Conservation (phyloP, 2,113 vertebrate species). For the Lichenostomus cassidix region DNA sequence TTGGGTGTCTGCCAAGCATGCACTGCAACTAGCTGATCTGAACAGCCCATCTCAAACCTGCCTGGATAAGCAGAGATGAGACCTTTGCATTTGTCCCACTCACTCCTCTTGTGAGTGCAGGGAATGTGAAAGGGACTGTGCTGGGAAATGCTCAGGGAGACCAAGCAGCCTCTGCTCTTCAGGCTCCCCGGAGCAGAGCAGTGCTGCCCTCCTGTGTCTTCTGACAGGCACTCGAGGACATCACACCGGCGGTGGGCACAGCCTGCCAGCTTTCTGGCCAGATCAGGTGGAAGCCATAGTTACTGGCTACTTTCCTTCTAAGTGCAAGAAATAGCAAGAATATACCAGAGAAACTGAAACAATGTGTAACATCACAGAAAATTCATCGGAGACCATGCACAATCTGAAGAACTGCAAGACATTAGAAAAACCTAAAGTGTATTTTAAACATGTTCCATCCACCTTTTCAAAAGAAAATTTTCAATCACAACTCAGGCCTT, state of each 20-base stretch:
- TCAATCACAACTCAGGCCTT: not conserved
- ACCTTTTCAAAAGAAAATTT: not conserved
- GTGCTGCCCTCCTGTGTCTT: slow-evolving; percentile 12
- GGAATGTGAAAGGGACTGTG: not conserved
- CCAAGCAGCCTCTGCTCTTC: not conserved
- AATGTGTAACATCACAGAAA: not conserved
- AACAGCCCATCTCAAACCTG: not conserved
- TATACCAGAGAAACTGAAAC: not conserved
- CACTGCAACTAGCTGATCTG: not conserved
- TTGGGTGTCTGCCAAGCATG: rapidly evolving
- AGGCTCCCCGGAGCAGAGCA: not conserved
- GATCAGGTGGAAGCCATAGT: not conserved
- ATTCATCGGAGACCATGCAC: not conserved
- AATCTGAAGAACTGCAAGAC: not conserved
- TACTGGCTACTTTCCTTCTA: not conserved
- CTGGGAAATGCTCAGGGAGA: not conserved
- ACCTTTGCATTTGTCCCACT: not conserved
- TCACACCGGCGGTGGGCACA: not conserved
- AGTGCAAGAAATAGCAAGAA: not conserved
- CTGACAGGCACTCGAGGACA: not conserved
- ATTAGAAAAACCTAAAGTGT: not conserved
- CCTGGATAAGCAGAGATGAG: not conserved
- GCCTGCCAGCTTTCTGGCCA: not conserved
- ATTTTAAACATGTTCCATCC: not conserved
- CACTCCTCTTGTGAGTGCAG: not conserved